Percentiles rank a stretch among this genome's conserved stretches.
Conservation (phyloP, 2,797 vertebrate genomes). For the Echiichthys vipera region DNA sequence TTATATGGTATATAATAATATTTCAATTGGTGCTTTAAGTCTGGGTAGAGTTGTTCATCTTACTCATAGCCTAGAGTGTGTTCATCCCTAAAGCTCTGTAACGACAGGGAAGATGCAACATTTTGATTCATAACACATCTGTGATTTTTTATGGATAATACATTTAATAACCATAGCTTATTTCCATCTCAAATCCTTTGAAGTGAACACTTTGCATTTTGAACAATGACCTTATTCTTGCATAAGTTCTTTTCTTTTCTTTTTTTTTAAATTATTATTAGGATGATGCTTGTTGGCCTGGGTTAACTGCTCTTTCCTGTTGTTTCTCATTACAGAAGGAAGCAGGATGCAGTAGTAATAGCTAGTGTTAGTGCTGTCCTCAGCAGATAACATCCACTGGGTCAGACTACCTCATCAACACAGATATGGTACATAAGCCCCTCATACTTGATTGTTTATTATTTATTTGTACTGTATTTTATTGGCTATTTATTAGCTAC, state of each 20-base stretch:
- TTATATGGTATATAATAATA: no score
- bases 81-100: not conserved
- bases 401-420: not conserved
- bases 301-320: not conserved
- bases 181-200: not conserved
- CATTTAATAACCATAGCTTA: no score
- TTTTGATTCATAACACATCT: no score
- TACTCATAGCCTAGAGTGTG: not conserved
- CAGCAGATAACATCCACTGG: not conserved
- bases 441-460: no score
- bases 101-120: no score
- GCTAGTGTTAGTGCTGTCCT: not conserved
- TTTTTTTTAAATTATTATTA: not conserved
- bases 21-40: not conserved
- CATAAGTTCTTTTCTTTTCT: not conserved
- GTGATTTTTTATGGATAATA: no score
- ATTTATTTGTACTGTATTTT: no score
- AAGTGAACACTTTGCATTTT: constrained; percentile 3
- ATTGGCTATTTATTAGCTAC: no score
- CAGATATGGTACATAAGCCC: not conserved
- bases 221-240: not conserved
- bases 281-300: not conserved
- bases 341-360: not conserved
- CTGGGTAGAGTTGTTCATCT: not conserved
- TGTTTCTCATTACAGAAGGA: constrained; percentile 1